Base-by-base conservation (phyloP, 2,888 invertebrate species). In the Drosophila mercatorum region DNA sequence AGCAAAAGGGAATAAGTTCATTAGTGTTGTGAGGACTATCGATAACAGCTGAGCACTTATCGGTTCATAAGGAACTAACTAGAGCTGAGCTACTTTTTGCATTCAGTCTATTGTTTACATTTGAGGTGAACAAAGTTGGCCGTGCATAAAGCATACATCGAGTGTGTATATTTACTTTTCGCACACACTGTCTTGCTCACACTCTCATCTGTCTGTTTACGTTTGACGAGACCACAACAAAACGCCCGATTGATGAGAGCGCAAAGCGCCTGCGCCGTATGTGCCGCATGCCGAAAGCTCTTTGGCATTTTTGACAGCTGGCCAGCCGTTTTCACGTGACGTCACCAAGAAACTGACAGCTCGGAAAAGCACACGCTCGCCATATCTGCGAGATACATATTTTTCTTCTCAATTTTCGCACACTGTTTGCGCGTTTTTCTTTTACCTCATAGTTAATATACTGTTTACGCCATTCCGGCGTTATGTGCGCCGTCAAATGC, bases 401-500 rank as follows among this genome's bases (percentile, higher is more conserved):
- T 85, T 88, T 90, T 85, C 72, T 46, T 44, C 41, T 52, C 38
- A 12, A 26, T 46, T 51, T 47, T 49, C 57, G 17, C 46, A 22
- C 59, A 58, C 53, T 52, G 11, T 57, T 58, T 53, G 26, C 17
- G 34, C n/a, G 34, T n/a, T 8, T 36, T 51, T 36, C 34, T 11
- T 51, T 78, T 90, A 95, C 95, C 94, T 95, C 95, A 93, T 95
- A 96, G 91, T 94, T 95, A 88, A 95, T 95, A 78, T 95, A 98
- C 91, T 98, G 97, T 92, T 97, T 97, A 80, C 97, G 94, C 97
- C 97, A 97, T 94, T 98, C 97, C 68, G 97, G 97, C 64, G 97
- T 98, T 79, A 98, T 96, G 91, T 98, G 97, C 44, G 97, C 97
- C 44, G 95, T 94, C 74, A 97, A 94, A 93, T 97, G 97, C 93